phyloP scores from a whole-genome alignment of 2,797 vertebrate genomes.

The Ptychobarbus kaznakovi region DNA sequence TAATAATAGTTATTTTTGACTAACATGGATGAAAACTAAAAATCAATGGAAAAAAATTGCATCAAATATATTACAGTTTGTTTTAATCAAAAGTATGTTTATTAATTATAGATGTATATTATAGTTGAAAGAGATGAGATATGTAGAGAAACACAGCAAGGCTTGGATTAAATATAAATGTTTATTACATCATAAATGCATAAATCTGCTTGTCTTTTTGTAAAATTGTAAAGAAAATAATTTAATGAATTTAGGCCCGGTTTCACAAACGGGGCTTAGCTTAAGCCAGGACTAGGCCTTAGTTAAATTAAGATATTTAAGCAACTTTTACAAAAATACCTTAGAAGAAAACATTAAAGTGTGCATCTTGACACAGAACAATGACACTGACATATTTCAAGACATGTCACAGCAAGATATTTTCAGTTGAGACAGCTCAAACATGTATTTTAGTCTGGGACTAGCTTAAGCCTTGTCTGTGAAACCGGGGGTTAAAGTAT shows the following conservation, averaged over 20 bases:
- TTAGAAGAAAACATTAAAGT: no score
- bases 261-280: no score
- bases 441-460: no score
- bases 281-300: no score
- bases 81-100: background rate
- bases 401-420: no score
- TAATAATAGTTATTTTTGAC: background rate
- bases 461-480: no score
- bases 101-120: background rate
- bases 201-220: background rate
- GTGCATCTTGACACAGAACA: no score
- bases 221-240: background rate
- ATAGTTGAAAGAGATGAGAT: background rate
- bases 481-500: background rate
- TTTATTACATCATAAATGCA: background rate
- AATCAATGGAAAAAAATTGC: background rate
- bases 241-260: background rate
- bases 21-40: background rate
- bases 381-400: no score
- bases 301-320: no score
- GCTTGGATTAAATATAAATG: background rate
- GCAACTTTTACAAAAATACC: no score
- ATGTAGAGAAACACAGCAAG: background rate
- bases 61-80: background rate
- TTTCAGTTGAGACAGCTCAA: no score